phyloP scores from a whole-genome alignment of 2,113 vertebrate species.

The Diadophis punctatus region DNA sequence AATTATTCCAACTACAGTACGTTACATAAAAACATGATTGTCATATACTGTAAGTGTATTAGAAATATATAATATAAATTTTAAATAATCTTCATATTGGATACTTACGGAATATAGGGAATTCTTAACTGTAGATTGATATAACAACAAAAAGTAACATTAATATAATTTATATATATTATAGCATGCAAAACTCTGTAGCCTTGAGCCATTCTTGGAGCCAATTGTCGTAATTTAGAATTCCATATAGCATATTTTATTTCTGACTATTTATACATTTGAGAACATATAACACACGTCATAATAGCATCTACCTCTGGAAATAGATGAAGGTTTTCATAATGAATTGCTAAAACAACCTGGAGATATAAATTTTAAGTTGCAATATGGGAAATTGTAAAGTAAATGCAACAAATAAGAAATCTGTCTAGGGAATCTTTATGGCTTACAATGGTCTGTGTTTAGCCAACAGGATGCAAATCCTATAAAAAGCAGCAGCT shows the following conservation, averaged over 20 bases:
- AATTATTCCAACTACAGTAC: neutral
- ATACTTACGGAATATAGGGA: neutral
- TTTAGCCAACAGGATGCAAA: conserved; percentile 15
- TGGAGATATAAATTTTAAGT: neutral
- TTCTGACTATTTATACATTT: neutral
- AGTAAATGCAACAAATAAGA: neutral
- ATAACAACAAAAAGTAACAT: neutral
- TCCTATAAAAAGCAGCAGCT: neutral
- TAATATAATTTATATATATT: neutral
- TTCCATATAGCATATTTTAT: neutral
- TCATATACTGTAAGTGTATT: no score
- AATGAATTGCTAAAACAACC: neutral
- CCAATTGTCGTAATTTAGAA: neutral
- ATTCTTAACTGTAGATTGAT: neutral
- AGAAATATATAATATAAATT: neutral
- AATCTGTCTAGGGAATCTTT: neutral
- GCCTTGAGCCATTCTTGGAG: neutral
- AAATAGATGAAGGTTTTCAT: neutral
- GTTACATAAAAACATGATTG: neutral
- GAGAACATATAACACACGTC: neutral
- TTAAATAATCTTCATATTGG: neutral
- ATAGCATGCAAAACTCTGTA: neutral
- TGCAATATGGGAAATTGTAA: neutral
- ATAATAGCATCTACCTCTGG: neutral
- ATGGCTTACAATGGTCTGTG: neutral